phyloP scores from a whole-genome alignment of 2,888 invertebrate genomes.

The Drosophila flavopinicola region DNA sequence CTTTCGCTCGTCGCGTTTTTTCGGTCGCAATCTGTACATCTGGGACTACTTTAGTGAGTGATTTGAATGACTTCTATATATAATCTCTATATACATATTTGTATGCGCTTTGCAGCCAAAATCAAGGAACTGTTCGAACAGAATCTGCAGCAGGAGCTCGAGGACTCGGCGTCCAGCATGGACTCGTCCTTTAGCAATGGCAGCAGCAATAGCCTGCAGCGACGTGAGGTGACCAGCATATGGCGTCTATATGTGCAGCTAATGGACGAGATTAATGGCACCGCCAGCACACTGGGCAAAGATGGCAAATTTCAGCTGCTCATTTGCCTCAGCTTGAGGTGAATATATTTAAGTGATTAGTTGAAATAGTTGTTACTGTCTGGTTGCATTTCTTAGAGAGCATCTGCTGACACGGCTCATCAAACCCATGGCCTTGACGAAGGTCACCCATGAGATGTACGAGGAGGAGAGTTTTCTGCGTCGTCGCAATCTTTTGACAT shows the following conservation, averaged over 20 bases:
- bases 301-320: slow-evolving; percentile 99
- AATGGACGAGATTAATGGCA: slow-evolving; percentile 93
- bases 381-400: slow-evolving; percentile 86
- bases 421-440: slow-evolving; percentile 94
- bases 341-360: slow-evolving; percentile 50
- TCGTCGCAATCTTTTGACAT: slow-evolving; percentile 92
- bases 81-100: background rate
- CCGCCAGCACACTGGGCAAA: slow-evolving; percentile 92
- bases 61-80: too few species aligned
- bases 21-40: slow-evolving; percentile 96
- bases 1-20: slow-evolving; percentile 95
- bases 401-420: slow-evolving; percentile 95
- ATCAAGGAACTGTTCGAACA: slow-evolving; percentile 91
- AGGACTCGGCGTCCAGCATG: slow-evolving; percentile 79
- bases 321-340: slow-evolving; percentile 97
- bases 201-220: slow-evolving; percentile 70
- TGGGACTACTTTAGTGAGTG: slow-evolving; percentile 98
- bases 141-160: slow-evolving; percentile 84
- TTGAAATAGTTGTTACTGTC: background rate
- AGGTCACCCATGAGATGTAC: slow-evolving; percentile 96
- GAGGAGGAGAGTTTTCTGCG: slow-evolving; percentile 98
- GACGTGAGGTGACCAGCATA: slow-evolving; percentile 88
- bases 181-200: slow-evolving; percentile 78
- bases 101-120: slow-evolving; percentile 71
- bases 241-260: slow-evolving; percentile 95